phyloP scores from a whole-genome alignment of 2,888 invertebrate genomes.

The Tiliacea citrago region DNA sequence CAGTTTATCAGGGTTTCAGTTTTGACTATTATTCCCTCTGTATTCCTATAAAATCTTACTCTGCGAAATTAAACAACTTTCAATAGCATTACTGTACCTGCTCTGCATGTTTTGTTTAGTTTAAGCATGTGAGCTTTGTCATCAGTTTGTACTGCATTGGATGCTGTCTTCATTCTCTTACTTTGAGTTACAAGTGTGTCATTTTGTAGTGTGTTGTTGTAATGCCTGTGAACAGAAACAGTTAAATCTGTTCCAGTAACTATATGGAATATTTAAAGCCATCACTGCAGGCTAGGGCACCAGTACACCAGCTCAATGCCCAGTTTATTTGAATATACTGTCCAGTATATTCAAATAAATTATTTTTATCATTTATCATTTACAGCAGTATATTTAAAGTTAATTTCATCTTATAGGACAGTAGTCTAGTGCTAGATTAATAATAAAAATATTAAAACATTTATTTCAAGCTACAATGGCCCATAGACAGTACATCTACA shows the following conservation, averaged over 20 bases:
- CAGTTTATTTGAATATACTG: too few relatives aligned
- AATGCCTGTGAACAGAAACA: slow-evolving; percentile 68
- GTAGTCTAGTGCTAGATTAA: not conserved
- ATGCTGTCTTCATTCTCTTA: slow-evolving; percentile 70
- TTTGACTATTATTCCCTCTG: not conserved
- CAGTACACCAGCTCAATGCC: not conserved
- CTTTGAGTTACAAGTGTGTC: slow-evolving; percentile 55
- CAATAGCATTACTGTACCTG: slow-evolving; percentile 66
- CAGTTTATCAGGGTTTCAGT: not conserved
- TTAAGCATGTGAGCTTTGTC: slow-evolving; percentile 74
- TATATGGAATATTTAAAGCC: not conserved
- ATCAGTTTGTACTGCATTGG: slow-evolving; percentile 80
- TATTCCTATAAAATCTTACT: not conserved
- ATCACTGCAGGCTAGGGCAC: not conserved
- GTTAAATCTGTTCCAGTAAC: not conserved
- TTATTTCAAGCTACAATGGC: too few relatives aligned
- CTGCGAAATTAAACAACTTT: not conserved
- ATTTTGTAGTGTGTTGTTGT: slow-evolving; percentile 65
- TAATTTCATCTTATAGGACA: too few relatives aligned
- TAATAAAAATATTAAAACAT: too few relatives aligned
- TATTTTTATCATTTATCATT: not conserved
- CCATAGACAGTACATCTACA: too few relatives aligned
- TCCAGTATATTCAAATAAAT: not conserved
- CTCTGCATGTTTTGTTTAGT: slow-evolving; percentile 69
- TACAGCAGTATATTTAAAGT: not conserved